Evolutionary conservation across 2,888 invertebrate genomes (phyloP), one percentile per base, ranked within the genome.

Genomic region (Ernsta delagoae): DNA sequence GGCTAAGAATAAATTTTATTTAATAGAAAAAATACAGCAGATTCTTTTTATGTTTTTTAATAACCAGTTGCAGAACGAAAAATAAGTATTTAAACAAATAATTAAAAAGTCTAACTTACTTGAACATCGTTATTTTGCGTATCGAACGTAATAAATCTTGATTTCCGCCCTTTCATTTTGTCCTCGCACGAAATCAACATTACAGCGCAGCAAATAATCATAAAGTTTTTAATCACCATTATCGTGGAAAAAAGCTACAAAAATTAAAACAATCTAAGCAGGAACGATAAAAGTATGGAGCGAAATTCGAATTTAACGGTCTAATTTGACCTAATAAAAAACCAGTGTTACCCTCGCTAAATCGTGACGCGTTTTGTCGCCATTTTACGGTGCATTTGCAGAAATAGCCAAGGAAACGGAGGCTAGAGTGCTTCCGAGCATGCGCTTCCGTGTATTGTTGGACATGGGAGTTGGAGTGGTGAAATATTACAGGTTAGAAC

Each of bases 121-220:
- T 83, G 85, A 59, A 96, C 89, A 73, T 94, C 93, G 9, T 94
- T 91, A 11, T 94, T 87, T 0, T 86, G 78, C 0, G 94, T 89
- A 75, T 95, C 91, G 75, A 96, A 96, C 2, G 94, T 90, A 62
- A 96, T 84, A 54, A 95, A 86, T 72, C 92, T 91, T 3, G 90
- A 78, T 63, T 86, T 81, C 63, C 89, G 79, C 5, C 75, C 72
- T 72, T 67, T 74, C 24, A 56, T 34, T 70, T 70, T 74, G 73
- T 75, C 77, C 54, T 80, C 82, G 78, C 83, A 71, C 3, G 73
- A 74, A 59, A 80, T 83, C 34, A 77, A 71, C 53, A 77, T 68
- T 8, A 77, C 64, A 41, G 77, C 70, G 62, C 77, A 75, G 73
- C 67, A 79, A 66, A 82, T 41, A 31, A 83, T 34, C 9, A 79